Evolutionary conservation across 2,888 invertebrate species (phyloP), one percentile per base, ranked within the genome.

Genomic region (Geotrupes spiniger): DNA sequence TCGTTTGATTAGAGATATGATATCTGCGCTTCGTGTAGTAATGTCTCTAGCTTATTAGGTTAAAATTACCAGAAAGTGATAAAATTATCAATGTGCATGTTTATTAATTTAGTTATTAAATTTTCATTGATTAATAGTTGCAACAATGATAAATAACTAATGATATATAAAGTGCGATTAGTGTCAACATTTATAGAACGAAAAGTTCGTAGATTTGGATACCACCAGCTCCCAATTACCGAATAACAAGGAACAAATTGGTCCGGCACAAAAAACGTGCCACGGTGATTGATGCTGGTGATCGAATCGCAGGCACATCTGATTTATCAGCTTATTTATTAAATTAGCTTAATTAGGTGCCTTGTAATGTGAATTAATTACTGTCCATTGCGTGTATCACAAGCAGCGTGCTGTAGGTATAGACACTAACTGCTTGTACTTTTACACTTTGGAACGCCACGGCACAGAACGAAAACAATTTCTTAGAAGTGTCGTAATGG

Each of bases 311-410:
- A 40, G 49, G 51, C 49, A 37, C 16, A n/a, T 43, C 55, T 53
- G 58, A 58, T 61, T 60, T 61, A 63, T 62, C 61, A 58, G 56
- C 53, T 51, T 56, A 61, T 59, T 65, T 63, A 65, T 63, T 64
- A 63, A 65, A 64, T 66, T 61, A 60, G 62, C 60, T 66, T 67
- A 67, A 67, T 67, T 66, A 65, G 65, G 61, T 65, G 63, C 62
- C 64, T 61, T 66, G 67, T 67, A 65, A 65, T 62, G 64, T 61
- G 63, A 67, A 64, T 67, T 66, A 67, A 67, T 66, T 66, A 65
- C 63, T 60, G 63, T 62, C 60, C 61, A 62, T 66, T 63, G 65
- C 65, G 64, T 65, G 66, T 64, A 61, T 62, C 63, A 60, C 61
- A 59, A 57, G 57, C 61, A 58, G 59, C 58, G 51, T 61, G 61